These are phyloP conservation scores for Valencia hispanica DNA, from an alignment of 2,797 vertebrate species.

Conservation along the genomic window DNA sequence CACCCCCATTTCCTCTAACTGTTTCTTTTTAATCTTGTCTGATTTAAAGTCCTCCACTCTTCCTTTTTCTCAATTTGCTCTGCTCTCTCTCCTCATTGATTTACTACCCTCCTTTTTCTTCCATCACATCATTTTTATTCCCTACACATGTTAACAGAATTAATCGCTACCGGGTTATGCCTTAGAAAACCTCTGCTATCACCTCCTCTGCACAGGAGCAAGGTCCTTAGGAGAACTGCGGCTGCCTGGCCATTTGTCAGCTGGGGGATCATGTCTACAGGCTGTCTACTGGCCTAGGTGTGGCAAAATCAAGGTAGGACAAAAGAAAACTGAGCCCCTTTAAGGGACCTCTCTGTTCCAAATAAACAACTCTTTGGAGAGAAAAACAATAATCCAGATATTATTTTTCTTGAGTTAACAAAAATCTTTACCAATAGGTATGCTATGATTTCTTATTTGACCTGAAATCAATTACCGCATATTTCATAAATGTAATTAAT, in stretches of 20 bases:
- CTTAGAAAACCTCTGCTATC: conserved; percentile 33
- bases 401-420: background rate
- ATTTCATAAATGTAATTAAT: background rate
- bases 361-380: conserved; percentile 44
- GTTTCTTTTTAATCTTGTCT: conserved; percentile 23
- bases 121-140: conserved; percentile 43
- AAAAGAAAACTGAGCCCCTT: conserved; percentile 27
- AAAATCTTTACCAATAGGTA: background rate
- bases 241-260: conserved; percentile 56
- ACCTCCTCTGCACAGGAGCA: conserved; percentile 52
- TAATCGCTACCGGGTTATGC: conserved; percentile 59
- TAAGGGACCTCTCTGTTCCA: conserved; percentile 15
- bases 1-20: conserved; percentile 6
- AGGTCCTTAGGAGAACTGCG: conserved; percentile 63
- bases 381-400: conserved; percentile 11
- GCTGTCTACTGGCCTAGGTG: conserved; percentile 49
- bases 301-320: conserved; percentile 33
- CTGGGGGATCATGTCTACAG: conserved; percentile 42
- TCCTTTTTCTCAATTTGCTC: conserved; percentile 7
- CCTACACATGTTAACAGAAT: conserved; percentile 52
- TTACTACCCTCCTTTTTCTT: conserved; percentile 28
- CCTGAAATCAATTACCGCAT: background rate
- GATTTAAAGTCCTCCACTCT: conserved; percentile 17
- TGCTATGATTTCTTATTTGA: background rate
- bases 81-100: conserved; percentile 32